Base-by-base conservation (phyloP, 2,797 vertebrate genomes). In the Sebastes kiyomatsui region DNA sequence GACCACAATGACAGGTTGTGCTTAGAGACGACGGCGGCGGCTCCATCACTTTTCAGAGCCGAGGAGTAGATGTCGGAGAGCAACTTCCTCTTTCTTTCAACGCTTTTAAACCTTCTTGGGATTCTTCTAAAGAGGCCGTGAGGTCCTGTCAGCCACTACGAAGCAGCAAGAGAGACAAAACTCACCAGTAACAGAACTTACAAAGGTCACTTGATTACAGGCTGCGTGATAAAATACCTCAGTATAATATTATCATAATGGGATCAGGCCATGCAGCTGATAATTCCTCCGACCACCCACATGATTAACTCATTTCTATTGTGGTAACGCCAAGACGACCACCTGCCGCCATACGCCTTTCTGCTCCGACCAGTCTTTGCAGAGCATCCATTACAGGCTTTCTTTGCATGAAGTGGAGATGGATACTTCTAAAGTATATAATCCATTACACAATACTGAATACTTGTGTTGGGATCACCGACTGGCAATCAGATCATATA, bases 1-100 rank as follows among this genome's bases (percentile, higher is more conserved):
- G 69, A 55, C 87, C 80, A 93, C 86, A 94, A 91, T 91, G 90
- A 93, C 84, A 87, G 79, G 76, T 73, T 74, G 83, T 81, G 82
- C 81, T 87, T 80, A 66, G 81, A 89, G 89, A 82, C 30, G 75
- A 75, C 76, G 58, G 81, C 74, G 38, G 80, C 13, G 73, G 81
- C 90, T 86, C 90, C 86, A 55, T 81, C 65, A 61, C 65, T 30
- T 84, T 78, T 85, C 84, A 86, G 67, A 58, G 75, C 33, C 1
- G 22, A 67, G 30, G 59, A 86, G 61, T 68, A 42, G 42, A 72
- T 66, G 56, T 75, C 67, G 20, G 55, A 81, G 23, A 65, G 52
- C 73, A 33, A 81, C 72, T 90, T 92, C 82, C 85, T 82, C 35
- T 77, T 59, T 80, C 76, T 83, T 84, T 93, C 80, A 82, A 76